Evolutionary conservation across 2,113 vertebrate species (phyloP), one percentile per base, ranked within the genome.

Genomic region (Myrmecophaga tridactyla): DNA sequence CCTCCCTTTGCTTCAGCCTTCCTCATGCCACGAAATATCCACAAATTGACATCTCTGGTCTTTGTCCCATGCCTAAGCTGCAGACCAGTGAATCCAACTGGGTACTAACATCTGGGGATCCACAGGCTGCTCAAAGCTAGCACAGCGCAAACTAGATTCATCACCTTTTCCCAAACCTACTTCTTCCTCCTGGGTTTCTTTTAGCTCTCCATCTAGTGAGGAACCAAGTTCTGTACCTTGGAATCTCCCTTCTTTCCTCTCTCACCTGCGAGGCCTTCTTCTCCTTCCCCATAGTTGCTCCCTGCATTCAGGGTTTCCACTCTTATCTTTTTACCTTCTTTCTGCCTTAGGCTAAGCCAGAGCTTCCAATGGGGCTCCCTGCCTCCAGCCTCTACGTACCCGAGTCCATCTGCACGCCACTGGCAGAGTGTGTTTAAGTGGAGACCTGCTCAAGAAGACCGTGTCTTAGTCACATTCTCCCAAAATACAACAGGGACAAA

Each of bases 91-190:
- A 27, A 53, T 73, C 87, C 70, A 92, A 51, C 15, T 34, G 39
- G 58, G 41, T 17, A 69, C 48, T n/a, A 60, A 25, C n/a, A 56
- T 21, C 51, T 15, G 29, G n/a, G 9, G 3, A 51, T 27, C 43
- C 23, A n/a, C 21, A 73, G 51, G 46, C 36, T 90, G 70, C 60
- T 80, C 86, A 78, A 81, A 76, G 0, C n/a, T 18, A 20, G 51
- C 39, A 62, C 0, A 10, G n/a, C 65, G 43, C 75, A 80, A 48
- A 53, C 27, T n/a, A 58, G 70, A 48, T 34, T 41, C 34, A 36
- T 2, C 53, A 27, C 53, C 29, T 84, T 58, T 41, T 36, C 10
- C 31, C 53, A 36, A 0, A 0, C n/a, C 39, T 34, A 3, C 14
- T 56, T 41, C 20, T 63, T n/a, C 70, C 60, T 94, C 62, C 62